Conservation (phyloP, 2,113 vertebrate species). For the Colossoma macropomum region DNA sequence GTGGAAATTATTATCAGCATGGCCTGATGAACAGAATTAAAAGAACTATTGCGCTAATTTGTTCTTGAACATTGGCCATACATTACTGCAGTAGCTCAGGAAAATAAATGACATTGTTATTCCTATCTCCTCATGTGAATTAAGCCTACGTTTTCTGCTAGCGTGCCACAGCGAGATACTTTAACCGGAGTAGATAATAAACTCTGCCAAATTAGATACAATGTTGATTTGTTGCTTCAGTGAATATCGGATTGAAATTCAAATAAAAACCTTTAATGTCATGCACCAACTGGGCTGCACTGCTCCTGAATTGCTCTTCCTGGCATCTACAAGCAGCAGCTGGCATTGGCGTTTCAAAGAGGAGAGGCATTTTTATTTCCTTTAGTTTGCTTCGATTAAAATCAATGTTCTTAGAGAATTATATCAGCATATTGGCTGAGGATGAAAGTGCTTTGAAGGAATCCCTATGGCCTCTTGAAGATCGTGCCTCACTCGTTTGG, state of each 20-base stretch:
- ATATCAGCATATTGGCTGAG: constrained; percentile 17
- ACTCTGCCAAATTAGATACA: constrained; percentile 35
- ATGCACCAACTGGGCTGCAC: constrained; percentile 6
- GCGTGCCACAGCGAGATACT: constrained; percentile 4
- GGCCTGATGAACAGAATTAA: constrained; percentile 51
- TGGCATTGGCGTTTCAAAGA: constrained; percentile 22
- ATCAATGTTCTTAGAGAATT: constrained; percentile 34
- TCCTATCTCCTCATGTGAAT: constrained; percentile 35
- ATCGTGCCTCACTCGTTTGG: constrained; percentile 19
- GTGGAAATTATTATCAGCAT: constrained; percentile 45
- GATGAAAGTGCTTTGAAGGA: constrained; percentile 28
- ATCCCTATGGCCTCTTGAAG: neutral
- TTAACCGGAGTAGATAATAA: constrained; percentile 46
- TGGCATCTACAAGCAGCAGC: constrained; percentile 15
- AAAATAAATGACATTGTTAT: constrained; percentile 41
- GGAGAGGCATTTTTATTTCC: neutral
- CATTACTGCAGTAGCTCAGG: constrained; percentile 2
- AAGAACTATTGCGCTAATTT: constrained; percentile 44
- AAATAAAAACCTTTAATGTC: constrained; percentile 43
- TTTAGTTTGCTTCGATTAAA: constrained; percentile 41
- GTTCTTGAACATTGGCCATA: constrained; percentile 40
- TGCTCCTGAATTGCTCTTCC: constrained; percentile 18
- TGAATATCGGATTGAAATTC: constrained; percentile 43
- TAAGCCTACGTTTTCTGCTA: neutral
- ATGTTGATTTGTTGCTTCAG: constrained; percentile 54